Percentiles rank a stretch among this genome's conserved stretches.
These are phyloP conservation scores for Stenotaenia linearis DNA, from an alignment of 2,888 invertebrate species.

Conservation along the genomic window DNA sequence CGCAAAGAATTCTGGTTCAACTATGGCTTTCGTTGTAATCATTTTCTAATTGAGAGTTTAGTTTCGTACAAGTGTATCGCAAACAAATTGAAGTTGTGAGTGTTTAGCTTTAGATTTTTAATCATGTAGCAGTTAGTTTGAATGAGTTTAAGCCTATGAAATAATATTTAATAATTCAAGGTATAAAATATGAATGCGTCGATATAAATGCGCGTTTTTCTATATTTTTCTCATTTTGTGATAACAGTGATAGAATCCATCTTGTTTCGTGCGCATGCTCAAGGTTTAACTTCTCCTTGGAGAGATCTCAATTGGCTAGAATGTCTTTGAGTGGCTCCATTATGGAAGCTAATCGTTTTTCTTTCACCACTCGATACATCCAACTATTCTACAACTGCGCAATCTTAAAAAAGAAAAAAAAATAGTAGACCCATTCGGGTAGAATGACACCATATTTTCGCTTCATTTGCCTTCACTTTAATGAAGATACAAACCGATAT, in stretches of 20 bases:
- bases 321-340: conserved; percentile 26
- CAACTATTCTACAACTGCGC: background rate
- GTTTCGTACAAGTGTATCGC: background rate
- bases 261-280: background rate
- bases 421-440: background rate
- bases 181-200: too few relatives aligned
- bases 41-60: background rate
- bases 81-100: background rate
- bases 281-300: background rate
- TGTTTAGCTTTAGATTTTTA: too few relatives aligned
- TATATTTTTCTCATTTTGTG: too few relatives aligned
- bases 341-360: conserved; percentile 23
- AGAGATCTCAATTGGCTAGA: conserved; percentile 4
- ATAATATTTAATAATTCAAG: too few relatives aligned
- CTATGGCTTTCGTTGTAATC: background rate
- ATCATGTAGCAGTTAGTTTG: too few relatives aligned
- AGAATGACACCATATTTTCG: background rate
- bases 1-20: background rate
- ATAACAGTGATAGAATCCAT: background rate
- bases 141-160: too few relatives aligned
- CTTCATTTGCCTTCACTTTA: background rate
- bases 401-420: background rate
- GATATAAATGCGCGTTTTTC: too few relatives aligned
- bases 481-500: background rate
- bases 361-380: conserved; percentile 2